Evolutionary conservation across 2,797 vertebrate species (phyloP), one percentile per base, ranked within the genome.

Genomic region (Crenuchus spilurus): DNA sequence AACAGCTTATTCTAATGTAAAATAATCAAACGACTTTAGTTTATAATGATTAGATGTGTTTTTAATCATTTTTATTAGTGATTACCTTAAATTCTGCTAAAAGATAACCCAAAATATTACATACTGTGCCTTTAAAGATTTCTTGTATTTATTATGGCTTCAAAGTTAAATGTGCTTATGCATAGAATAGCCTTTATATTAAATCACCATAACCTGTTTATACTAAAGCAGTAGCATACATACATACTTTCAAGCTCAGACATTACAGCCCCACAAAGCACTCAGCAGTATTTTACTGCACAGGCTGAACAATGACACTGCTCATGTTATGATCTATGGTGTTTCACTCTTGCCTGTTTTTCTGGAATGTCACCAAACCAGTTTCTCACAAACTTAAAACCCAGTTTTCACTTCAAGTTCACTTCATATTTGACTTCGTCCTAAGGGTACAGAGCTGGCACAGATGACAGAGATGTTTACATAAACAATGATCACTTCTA

Each of bases 301-400:
- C 39, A 26, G 18, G 1, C 26, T 48, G 37, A 74, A 83, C 44
- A 55, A 14, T 66, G 52, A 60, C 48, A 46, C 18, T 42, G 62
- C 65, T 81, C 60, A 8, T 41, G 57, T 63, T 46, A 6, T 20
- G 3, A 54, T 1, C 58, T 35, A 55, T 3, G 16, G 33, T 13
- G 22, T 0, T 39, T 61, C 51, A 33, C 80, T 80, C 79, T 0
- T 0, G 75, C 70, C 69, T 24, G 79, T 26, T 85, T 54, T 75
- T 74, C 83, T 75, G 79, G 84, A 92, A 90, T 89, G 89, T 82
- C 61, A 84, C 84, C 85, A 80, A 82, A 86, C 88, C 42, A 46
- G 89, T 84, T 60, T 20, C 41, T 74, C 60, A 48, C 13, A 63
- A 30, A 63, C n/a, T 72, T 42, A 75, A 80, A n/a, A 24, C 37